phyloP scores from a whole-genome alignment of 2,797 vertebrate genomes.

The Sebastes paucispinis region DNA sequence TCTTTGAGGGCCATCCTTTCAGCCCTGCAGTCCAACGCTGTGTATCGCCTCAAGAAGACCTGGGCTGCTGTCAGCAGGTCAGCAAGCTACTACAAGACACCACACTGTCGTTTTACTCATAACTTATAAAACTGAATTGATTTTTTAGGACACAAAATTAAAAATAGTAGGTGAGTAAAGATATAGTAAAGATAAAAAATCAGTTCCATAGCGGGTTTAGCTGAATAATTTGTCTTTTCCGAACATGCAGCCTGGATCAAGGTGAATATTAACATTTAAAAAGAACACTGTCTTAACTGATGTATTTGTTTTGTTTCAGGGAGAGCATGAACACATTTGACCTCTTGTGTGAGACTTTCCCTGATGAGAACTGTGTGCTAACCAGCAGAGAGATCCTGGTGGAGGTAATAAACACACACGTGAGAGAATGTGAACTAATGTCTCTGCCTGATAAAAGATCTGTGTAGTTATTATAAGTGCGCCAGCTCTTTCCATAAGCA shows the following conservation, averaged over 20 bases:
- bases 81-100: background rate
- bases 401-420: constrained; percentile 77
- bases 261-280: background rate
- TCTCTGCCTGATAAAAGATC: background rate
- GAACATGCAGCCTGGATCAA: background rate
- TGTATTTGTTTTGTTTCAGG: constrained; percentile 70
- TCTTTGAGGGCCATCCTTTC: constrained; percentile 90
- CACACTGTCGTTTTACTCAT: background rate
- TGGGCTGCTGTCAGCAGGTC: constrained; percentile 85
- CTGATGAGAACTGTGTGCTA: constrained; percentile 89
- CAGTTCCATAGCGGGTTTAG: background rate
- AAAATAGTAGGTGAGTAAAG: background rate
- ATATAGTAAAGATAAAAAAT: background rate
- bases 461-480: background rate
- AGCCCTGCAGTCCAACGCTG: constrained; percentile 88
- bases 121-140: background rate
- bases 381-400: constrained; percentile 83
- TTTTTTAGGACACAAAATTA: background rate
- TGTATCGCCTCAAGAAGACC: constrained; percentile 90
- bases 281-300: background rate
- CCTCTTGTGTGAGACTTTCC: constrained; percentile 89
- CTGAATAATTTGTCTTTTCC: background rate
- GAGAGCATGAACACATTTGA: constrained; percentile 83
- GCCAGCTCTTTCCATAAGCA: background rate
- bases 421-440: background rate